phyloP scores from a whole-genome alignment of 2,113 vertebrate genomes.

The Ardeotis arabs region DNA sequence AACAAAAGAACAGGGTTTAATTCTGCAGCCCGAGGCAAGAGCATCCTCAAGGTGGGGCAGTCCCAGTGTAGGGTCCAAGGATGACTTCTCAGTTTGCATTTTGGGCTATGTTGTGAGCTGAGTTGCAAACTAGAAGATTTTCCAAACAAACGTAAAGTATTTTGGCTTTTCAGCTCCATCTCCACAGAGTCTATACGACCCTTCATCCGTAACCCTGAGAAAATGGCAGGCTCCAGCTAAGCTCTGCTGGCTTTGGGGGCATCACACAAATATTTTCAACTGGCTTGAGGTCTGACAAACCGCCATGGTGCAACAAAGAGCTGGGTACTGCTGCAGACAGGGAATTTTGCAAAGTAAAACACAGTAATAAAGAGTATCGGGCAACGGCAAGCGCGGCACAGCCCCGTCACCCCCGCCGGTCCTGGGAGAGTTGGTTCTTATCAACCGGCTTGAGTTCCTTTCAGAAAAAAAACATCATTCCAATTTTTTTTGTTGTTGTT shows the following conservation, averaged over 20 bases:
- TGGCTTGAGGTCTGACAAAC: background rate
- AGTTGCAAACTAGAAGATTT: background rate
- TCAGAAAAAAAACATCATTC: background rate
- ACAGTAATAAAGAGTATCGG: background rate
- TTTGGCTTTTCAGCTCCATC: background rate
- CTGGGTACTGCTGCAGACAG: background rate
- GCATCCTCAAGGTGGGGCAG: accelerated
- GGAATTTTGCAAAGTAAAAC: background rate
- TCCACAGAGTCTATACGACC: background rate
- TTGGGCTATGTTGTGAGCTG: too few species aligned
- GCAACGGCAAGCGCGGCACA: background rate
- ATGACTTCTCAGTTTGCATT: background rate
- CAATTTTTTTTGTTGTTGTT: background rate
- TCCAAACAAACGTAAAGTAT: background rate
- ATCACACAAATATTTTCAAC: background rate
- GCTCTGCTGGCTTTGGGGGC: background rate
- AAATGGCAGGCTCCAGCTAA: background rate
- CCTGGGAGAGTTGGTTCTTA: background rate
- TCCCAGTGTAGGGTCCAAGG: background rate
- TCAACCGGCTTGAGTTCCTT: background rate
- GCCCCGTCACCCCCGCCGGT: background rate
- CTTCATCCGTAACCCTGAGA: background rate
- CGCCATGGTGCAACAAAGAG: background rate
- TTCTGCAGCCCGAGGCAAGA: background rate
- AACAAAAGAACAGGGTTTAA: background rate